phyloP scores from a whole-genome alignment of 2,888 invertebrate genomes.

The Mythimna loreyi region DNA sequence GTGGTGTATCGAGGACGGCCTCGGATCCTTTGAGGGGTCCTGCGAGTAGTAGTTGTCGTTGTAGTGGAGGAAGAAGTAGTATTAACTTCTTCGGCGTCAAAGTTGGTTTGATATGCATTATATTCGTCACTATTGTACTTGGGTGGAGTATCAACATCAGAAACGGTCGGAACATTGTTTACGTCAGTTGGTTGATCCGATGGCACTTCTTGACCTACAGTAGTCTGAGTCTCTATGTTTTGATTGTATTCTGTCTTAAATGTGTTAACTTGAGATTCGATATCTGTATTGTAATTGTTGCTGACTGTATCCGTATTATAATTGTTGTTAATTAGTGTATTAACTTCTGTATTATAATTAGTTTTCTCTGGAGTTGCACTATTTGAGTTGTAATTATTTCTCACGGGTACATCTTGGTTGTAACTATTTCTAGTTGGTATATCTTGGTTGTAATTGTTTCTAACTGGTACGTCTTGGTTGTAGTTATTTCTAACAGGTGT shows the following conservation, averaged over 20 bases:
- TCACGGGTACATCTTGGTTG: conserved; percentile 11
- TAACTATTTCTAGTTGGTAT: conserved; percentile 15
- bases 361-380: conserved; percentile 23
- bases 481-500: conserved; percentile 19
- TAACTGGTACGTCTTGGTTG: conserved; percentile 19
- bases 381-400: conserved; percentile 6
- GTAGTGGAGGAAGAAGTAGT: conserved; percentile 74
- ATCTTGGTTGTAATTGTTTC: conserved; percentile 31
- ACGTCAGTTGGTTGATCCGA: conserved; percentile 70
- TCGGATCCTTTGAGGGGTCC: conserved; percentile 78
- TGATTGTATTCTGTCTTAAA: conserved; percentile 68
- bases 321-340: conserved; percentile 39
- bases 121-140: conserved; percentile 68
- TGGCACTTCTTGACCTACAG: conserved; percentile 67
- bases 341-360: conserved; percentile 43
- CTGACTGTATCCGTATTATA: conserved; percentile 56
- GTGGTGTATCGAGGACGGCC: conserved; percentile 86
- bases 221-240: conserved; percentile 70
- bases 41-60: conserved; percentile 81
- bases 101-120: conserved; percentile 74
- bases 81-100: conserved; percentile 70
- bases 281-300: conserved; percentile 56
- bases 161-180: conserved; percentile 65
- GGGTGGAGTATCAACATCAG: conserved; percentile 70
- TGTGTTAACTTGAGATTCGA: conserved; percentile 48